Conservation (phyloP, 2,888 invertebrate species). For the Callyntrura guangdongensis region DNA sequence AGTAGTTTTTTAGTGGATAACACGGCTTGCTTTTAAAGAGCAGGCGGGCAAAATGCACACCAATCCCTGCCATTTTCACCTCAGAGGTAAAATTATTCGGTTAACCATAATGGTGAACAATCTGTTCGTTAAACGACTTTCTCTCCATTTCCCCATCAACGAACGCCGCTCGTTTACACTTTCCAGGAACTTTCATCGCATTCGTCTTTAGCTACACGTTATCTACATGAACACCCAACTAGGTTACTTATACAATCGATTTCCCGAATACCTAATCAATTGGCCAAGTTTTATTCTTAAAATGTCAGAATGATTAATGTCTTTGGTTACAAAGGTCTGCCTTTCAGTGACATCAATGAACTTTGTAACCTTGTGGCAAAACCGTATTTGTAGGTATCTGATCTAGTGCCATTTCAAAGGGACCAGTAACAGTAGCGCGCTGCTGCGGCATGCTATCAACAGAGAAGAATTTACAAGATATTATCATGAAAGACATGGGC, state of each 20-base stretch:
- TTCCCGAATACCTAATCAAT: not conserved
- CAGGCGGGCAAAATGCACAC: not conserved
- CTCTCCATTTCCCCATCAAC: not conserved
- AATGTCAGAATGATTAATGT: slow-evolving; percentile 18
- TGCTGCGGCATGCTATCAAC: too few species aligned
- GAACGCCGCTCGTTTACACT: too few species aligned
- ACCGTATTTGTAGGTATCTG: not conserved
- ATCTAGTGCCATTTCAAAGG: not conserved
- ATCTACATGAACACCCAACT: not conserved
- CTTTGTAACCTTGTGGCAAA: not conserved
- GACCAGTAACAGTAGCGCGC: too few species aligned
- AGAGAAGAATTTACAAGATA: too few species aligned
- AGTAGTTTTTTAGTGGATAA: slow-evolving; percentile 14
- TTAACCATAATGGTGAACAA: slow-evolving; percentile 1
- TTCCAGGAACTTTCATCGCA: not conserved
- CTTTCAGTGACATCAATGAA: not conserved
- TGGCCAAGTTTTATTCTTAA: not conserved
- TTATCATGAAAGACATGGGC: not conserved
- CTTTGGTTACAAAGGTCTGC: not conserved
- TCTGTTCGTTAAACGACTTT: not conserved
- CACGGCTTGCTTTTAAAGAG: not conserved
- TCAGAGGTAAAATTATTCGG: not conserved
- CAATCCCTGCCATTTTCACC: slow-evolving; percentile 13
- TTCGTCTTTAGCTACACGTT: not conserved
- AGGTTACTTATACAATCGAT: not conserved